Conservation (phyloP, 2,797 vertebrate genomes). For the Anguilla marmorata region DNA sequence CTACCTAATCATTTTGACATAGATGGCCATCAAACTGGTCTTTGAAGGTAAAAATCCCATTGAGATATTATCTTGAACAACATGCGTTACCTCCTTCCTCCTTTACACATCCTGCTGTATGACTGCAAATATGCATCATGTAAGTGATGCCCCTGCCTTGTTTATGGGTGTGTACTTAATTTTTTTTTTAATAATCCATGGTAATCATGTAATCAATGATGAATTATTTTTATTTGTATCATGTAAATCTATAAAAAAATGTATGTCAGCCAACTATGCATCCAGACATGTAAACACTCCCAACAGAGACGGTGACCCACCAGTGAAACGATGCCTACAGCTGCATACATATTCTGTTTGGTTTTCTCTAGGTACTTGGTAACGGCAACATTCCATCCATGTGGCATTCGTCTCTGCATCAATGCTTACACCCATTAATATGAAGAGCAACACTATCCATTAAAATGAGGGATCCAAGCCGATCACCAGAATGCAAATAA, state of each 20-base stretch:
- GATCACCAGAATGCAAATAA: conserved; percentile 15
- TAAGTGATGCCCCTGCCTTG: neutral
- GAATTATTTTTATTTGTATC: neutral
- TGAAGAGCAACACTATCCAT: conserved; percentile 32
- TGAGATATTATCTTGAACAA: neutral
- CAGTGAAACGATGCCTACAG: neutral
- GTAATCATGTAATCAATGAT: neutral
- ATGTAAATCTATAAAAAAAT: neutral
- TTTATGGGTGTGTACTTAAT: neutral
- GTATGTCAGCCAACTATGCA: neutral
- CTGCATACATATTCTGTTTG: conserved; percentile 26
- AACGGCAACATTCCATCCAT: conserved; percentile 3
- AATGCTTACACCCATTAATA: conserved; percentile 27
- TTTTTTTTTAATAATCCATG: neutral
- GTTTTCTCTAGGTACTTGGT: conserved; percentile 41
- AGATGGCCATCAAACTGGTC: neutral
- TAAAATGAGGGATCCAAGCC: conserved; percentile 26
- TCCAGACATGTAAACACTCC: neutral
- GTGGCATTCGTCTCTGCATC: conserved; percentile 5
- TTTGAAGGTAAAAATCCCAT: neutral
- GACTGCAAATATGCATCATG: neutral
- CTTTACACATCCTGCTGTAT: neutral
- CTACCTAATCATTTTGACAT: neutral
- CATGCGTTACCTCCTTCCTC: neutral
- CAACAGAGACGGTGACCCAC: neutral